Percentiles rank a stretch among this genome's conserved stretches.
Evolutionary conservation across 2,797 vertebrate species (phyloP).

Genomic region (Gymnocypris eckloni): DNA sequence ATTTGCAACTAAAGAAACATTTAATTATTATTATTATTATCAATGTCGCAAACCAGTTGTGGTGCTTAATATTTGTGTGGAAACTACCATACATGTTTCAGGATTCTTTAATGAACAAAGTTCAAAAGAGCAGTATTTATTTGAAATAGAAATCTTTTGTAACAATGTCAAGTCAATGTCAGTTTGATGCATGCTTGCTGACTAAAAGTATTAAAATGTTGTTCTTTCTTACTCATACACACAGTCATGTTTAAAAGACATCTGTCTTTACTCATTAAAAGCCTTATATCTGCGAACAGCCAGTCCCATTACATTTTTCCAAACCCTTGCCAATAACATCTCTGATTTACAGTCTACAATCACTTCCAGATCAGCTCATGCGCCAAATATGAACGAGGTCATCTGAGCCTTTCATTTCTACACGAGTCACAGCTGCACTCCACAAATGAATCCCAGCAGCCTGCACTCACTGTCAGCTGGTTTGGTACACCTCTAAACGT

Average conservation of each 20-base stretch:
- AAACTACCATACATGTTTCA: not conserved
- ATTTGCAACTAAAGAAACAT: not conserved
- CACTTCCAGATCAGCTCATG: slow-evolving; percentile 6
- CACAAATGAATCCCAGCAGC: slow-evolving; percentile 1
- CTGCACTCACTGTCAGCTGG: not conserved
- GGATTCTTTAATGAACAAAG: not conserved
- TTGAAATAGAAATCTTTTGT: not conserved
- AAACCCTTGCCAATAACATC: slow-evolving; percentile 6
- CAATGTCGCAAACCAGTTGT: not conserved
- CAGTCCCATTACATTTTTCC: not conserved
- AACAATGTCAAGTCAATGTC: too few relatives aligned
- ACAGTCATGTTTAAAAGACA: not conserved
- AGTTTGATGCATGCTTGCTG: not conserved
- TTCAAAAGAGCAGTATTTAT: not conserved
- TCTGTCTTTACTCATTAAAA: not conserved
- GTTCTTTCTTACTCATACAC: not conserved
- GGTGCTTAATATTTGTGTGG: too few relatives aligned
- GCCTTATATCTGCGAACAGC: not conserved
- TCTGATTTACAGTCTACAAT: slow-evolving; percentile 31
- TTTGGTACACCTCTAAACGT: not conserved
- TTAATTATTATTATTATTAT: not conserved
- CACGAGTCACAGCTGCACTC: not conserved
- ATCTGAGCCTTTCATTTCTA: not conserved
- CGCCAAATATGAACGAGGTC: slow-evolving; percentile 9
- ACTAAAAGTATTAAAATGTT: not conserved